phyloP scores from a whole-genome alignment of 2,888 invertebrate genomes.

The Diarsia rubi region DNA sequence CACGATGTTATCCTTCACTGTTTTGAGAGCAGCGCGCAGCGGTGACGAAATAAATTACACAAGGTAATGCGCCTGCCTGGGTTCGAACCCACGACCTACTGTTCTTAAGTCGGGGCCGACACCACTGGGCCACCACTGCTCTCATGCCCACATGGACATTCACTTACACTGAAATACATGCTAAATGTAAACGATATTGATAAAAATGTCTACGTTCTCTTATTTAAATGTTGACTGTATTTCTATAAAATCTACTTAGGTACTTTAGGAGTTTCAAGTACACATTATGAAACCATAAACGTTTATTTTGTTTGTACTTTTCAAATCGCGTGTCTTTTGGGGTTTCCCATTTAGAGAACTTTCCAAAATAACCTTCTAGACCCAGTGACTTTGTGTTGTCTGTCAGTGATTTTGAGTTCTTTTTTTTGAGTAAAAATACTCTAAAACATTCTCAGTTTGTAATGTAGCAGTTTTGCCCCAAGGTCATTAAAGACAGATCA shows the following conservation, averaged over 20 bases:
- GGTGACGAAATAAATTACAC: too few species aligned
- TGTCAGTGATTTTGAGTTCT: not conserved
- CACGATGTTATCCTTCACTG: too few species aligned
- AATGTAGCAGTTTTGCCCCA: too few species aligned
- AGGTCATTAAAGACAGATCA: not conserved
- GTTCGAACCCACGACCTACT: too few species aligned
- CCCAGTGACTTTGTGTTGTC: too few species aligned
- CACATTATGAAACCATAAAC: too few species aligned
- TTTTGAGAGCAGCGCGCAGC: too few species aligned
- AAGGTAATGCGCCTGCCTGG: too few species aligned
- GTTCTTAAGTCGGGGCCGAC: too few species aligned
- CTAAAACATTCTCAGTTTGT: not conserved
- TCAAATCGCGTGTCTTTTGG: not conserved
- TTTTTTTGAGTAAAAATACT: too few species aligned
- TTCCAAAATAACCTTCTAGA: not conserved
- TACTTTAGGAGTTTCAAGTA: not conserved
- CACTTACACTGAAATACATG: not conserved
- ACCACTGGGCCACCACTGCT: too few species aligned
- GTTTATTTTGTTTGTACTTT: not conserved
- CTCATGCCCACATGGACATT: too few species aligned
- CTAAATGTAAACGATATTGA: not conserved
- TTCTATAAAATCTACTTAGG: not conserved
- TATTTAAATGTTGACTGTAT: not conserved
- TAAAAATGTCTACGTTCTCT: not conserved
- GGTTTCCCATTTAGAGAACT: not conserved